Evolutionary conservation across 2,888 invertebrate genomes (phyloP).

Genomic region (Troides oblongomaculatus): DNA sequence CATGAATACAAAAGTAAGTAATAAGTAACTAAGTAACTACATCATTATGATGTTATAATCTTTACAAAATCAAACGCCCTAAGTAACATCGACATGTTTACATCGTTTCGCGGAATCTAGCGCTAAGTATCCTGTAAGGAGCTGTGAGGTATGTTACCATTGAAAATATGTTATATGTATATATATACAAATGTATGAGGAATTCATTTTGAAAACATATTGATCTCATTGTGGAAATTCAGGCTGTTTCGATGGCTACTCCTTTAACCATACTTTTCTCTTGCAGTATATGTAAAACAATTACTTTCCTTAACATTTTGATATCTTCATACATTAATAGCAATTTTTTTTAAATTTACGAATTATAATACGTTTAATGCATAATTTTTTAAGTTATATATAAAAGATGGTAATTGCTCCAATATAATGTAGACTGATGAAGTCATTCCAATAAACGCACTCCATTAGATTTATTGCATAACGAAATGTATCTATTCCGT

Average conservation of each 20-base stretch:
- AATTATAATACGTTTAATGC: too few relatives aligned
- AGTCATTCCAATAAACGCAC: conserved; percentile 47
- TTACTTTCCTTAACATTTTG: too few relatives aligned
- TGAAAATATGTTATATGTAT: conserved; percentile 21
- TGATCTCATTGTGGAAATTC: conserved; percentile 37
- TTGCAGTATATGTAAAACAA: too few relatives aligned
- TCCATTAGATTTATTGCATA: conserved; percentile 21
- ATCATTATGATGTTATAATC: too few relatives aligned
- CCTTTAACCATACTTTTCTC: not conserved
- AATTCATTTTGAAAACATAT: conserved; percentile 35
- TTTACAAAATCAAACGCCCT: too few relatives aligned
- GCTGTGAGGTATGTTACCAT: conserved; percentile 31
- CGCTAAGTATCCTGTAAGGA: conserved; percentile 9
- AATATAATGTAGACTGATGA: conserved; percentile 35
- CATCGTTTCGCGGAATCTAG: not conserved
- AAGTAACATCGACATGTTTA: not conserved
- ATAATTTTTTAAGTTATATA: too few relatives aligned
- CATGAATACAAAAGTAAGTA: too few relatives aligned
- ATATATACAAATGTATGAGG: conserved; percentile 32
- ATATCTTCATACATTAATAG: too few relatives aligned
- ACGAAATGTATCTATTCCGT: conserved; percentile 37
- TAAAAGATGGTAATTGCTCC: too few relatives aligned
- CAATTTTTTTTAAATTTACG: too few relatives aligned
- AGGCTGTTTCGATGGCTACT: conserved; percentile 19
- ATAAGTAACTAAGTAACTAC: too few relatives aligned